phyloP scores from a whole-genome alignment of 1,140 invertebrate genomes.

The Drosophila ogumai region DNA sequence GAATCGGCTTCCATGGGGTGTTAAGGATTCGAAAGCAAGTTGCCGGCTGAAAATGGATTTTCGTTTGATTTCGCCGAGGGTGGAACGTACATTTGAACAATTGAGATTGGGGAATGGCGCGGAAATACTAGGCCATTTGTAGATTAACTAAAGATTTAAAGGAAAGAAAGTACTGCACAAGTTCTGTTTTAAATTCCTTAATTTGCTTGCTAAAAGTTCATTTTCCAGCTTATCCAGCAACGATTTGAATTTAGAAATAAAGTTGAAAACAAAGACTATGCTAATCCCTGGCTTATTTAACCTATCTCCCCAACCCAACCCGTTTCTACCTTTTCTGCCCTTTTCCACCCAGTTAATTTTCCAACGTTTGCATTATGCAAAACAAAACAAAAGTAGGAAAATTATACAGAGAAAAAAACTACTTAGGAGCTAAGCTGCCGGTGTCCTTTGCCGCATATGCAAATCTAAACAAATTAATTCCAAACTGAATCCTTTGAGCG shows the following conservation, averaged over 20 bases:
- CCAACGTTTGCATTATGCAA: conserved; percentile 71
- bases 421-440: conserved; percentile 74
- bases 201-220: too few relatives aligned
- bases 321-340: conserved; percentile 1
- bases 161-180: background rate
- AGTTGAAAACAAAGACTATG: conserved; percentile 31
- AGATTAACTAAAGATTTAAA: conserved; percentile 4
- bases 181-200: background rate
- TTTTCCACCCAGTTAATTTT: conserved; percentile 62
- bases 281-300: conserved; percentile 55
- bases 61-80: background rate
- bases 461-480: conserved; percentile 82
- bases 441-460: conserved; percentile 72
- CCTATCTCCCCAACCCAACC: conserved; percentile 13
- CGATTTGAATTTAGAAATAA: conserved; percentile 25
- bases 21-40: conserved; percentile 24
- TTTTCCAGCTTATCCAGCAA: background rate
- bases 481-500: conserved; percentile 73
- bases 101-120: conserved; percentile 13
- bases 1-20: conserved; percentile 24
- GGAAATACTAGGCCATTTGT: conserved; percentile 15
- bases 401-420: conserved; percentile 58
- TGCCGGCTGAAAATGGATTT: conserved; percentile 32
- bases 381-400: conserved; percentile 57
- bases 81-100: conserved; percentile 7